Conservation (phyloP, 1,140 invertebrate genomes). For the Drosophila paulistorum region DNA sequence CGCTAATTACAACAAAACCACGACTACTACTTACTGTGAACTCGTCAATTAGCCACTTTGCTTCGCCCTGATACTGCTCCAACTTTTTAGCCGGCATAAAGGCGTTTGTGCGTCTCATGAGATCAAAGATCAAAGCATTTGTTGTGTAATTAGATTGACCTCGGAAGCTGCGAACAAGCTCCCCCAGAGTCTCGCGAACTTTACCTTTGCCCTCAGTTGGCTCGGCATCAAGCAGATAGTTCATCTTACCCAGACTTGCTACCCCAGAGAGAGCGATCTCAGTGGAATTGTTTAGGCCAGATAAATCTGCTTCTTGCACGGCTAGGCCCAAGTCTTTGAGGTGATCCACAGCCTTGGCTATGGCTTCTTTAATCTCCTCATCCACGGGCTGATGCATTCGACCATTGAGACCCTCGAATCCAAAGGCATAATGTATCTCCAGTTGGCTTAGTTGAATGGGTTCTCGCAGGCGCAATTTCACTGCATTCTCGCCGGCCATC, state of each 20-base stretch:
- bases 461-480: constrained; percentile 80
- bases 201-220: neutral
- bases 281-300: constrained; percentile 53
- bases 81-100: constrained; percentile 52
- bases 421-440: constrained; percentile 82
- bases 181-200: constrained; percentile 26
- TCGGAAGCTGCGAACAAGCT: constrained; percentile 38
- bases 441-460: constrained; percentile 86
- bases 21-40: constrained; percentile 54
- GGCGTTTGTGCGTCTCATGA: constrained; percentile 58
- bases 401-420: constrained; percentile 67
- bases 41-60: constrained; percentile 30
- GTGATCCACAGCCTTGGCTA: constrained; percentile 50
- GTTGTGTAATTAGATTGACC: constrained; percentile 59
- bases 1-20: neutral
- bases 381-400: constrained; percentile 51
- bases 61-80: constrained; percentile 44
- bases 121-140: constrained; percentile 65
- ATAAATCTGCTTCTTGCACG: constrained; percentile 37
- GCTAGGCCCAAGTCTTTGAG: constrained; percentile 44
- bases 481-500: constrained; percentile 84
- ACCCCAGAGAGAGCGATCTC: constrained; percentile 59
- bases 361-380: constrained; percentile 43
- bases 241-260: constrained; percentile 40
- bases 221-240: constrained; percentile 36